Evolutionary conservation across 2,797 vertebrate species (phyloP).

Genomic region (Sebastes cheni): DNA sequence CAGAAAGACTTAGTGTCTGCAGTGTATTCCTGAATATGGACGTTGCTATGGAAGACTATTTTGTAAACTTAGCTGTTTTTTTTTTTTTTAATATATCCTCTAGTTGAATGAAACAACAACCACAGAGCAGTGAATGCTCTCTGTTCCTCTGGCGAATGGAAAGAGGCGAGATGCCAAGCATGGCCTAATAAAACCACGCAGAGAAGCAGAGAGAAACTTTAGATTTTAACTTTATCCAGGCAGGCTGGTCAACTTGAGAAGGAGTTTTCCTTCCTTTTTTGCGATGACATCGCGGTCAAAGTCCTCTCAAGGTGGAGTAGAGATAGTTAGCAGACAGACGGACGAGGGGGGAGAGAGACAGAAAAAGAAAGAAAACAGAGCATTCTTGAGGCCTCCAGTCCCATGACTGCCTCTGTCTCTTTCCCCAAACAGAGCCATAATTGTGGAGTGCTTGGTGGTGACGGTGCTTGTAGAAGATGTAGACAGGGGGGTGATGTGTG

Average conservation of each 20-base stretch:
- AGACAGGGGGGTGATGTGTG: slow-evolving; percentile 21
- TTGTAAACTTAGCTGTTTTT: slow-evolving; percentile 47
- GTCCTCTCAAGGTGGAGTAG: not conserved
- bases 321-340: slow-evolving; percentile 6
- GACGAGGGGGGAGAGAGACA: not conserved
- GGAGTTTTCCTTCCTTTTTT: not conserved
- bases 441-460: slow-evolving; percentile 73
- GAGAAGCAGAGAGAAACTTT: slow-evolving; percentile 25
- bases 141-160: slow-evolving; percentile 58
- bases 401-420: slow-evolving; percentile 62
- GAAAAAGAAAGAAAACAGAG: slow-evolving; percentile 37
- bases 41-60: slow-evolving; percentile 61
- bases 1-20: not conserved
- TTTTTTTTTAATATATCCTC: slow-evolving; percentile 26
- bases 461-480: slow-evolving; percentile 61
- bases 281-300: not conserved
- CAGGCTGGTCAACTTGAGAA: not conserved
- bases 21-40: slow-evolving; percentile 8
- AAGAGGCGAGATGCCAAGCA: slow-evolving; percentile 60
- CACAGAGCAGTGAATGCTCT: slow-evolving; percentile 46
- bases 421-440: slow-evolving; percentile 66
- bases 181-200: slow-evolving; percentile 65
- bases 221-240: slow-evolving; percentile 18
- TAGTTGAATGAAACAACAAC: slow-evolving; percentile 50
- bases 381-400: slow-evolving; percentile 47